Evolutionary conservation across 2,797 vertebrate species (phyloP).

Genomic region (Falco novaeseelandiae): DNA sequence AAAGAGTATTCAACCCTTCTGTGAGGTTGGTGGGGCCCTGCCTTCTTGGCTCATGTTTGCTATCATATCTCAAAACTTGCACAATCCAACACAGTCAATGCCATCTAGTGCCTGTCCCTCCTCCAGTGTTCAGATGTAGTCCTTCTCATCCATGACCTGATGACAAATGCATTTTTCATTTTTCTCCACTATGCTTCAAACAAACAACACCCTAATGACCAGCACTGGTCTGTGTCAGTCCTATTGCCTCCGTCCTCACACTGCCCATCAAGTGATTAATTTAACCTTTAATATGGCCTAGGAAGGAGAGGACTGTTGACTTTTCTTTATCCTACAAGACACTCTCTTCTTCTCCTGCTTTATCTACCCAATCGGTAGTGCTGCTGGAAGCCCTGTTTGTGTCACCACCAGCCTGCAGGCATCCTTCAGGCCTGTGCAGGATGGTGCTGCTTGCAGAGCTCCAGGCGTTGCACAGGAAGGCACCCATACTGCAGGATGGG

Average conservation of each 20-base stretch:
- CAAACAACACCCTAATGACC: accelerated
- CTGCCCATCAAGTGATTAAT: background rate
- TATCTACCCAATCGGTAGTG: background rate
- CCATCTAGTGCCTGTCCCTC: background rate
- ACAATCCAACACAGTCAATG: background rate
- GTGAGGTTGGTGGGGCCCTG: background rate
- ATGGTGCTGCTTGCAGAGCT: background rate
- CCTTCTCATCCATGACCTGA: background rate
- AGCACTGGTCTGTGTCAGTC: background rate
- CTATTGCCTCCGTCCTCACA: background rate
- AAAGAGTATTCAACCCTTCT: background rate
- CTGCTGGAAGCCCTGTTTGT: background rate
- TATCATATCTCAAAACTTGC: background rate
- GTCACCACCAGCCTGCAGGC: background rate
- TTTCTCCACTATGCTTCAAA: background rate
- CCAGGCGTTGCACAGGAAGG: background rate
- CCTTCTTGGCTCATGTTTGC: background rate
- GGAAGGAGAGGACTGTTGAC: background rate
- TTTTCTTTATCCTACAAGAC: background rate
- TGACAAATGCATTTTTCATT: background rate
- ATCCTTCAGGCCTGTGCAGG: background rate
- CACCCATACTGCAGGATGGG: background rate
- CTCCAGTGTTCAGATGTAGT: background rate
- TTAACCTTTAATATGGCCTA: background rate
- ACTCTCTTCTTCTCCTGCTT: background rate